Evolutionary conservation across 2,797 vertebrate genomes (phyloP).

Genomic region (Danionella dracula): DNA sequence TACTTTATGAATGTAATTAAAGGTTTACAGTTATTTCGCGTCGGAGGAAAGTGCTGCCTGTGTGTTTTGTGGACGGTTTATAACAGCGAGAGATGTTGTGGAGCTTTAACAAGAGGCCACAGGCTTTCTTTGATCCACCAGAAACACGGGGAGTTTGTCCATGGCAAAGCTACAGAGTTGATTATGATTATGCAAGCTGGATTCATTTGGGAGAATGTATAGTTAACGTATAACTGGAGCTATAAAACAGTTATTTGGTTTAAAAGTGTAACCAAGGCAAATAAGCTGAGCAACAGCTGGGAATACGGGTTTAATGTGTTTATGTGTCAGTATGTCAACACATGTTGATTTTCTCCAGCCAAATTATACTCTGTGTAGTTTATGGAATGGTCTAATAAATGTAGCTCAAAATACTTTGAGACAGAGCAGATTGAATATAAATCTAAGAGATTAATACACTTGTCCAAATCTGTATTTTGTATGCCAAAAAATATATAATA

Average conservation of each 20-base stretch:
- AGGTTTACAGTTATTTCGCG: constrained; percentile 64
- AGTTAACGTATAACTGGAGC: background rate
- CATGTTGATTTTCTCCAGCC: background rate
- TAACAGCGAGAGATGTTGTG: constrained; percentile 62
- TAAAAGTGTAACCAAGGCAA: constrained; percentile 2
- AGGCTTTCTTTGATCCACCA: constrained; percentile 66
- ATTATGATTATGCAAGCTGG: constrained; percentile 23
- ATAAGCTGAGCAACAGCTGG: constrained; percentile 18
- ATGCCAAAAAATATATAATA: too few relatives aligned
- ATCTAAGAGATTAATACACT: too few relatives aligned
- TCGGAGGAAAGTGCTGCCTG: constrained; percentile 62
- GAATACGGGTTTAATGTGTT: background rate
- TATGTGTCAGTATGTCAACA: background rate
- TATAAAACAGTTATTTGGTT: constrained; percentile 20
- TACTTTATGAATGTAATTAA: constrained; percentile 73
- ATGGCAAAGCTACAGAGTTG: constrained; percentile 32
- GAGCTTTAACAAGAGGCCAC: constrained; percentile 62
- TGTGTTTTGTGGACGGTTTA: constrained; percentile 63
- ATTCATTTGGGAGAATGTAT: background rate
- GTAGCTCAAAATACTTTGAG: background rate
- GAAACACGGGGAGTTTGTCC: constrained; percentile 59
- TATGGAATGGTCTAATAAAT: background rate
- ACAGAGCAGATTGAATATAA: background rate
- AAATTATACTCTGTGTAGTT: background rate
- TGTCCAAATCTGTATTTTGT: too few relatives aligned